Conservation (phyloP, 92 coral and sea anemone species). For the Chrysogorgia sp. region DNA sequence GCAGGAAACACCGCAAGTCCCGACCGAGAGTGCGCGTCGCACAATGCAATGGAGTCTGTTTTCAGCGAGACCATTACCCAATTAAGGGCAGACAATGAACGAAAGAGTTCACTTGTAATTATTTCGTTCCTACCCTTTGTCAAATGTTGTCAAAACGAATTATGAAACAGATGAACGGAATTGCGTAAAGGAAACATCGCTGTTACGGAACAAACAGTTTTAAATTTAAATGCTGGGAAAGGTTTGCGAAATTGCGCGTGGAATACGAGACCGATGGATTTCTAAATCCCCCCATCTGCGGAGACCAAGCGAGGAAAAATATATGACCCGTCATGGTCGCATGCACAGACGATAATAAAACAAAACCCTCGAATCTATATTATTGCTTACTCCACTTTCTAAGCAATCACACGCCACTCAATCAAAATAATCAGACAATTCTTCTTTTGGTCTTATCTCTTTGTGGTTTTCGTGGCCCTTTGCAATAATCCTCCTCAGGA, state of each 20-base stretch:
- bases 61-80: conserved; percentile 31
- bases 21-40: conserved; percentile 3
- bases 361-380: no score
- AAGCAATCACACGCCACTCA: no score
- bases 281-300: no score
- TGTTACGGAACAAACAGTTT: background rate
- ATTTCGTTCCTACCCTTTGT: conserved; percentile 8
- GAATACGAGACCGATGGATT: no score
- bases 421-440: background rate
- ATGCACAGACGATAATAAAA: no score
- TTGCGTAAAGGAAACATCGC: background rate
- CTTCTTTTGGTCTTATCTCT: background rate
- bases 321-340: no score
- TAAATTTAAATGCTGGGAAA: no score
- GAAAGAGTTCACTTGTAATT: background rate
- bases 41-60: background rate
- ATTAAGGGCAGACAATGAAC: conserved; percentile 31
- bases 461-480: background rate
- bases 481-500: background rate
- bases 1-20: background rate
- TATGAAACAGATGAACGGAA: background rate
- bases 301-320: no score
- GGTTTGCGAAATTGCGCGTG: no score
- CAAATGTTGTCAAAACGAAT: conserved; percentile 12
- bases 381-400: no score